Evolutionary conservation across 2,888 invertebrate genomes (phyloP).

Genomic region (Xanthia togata): DNA sequence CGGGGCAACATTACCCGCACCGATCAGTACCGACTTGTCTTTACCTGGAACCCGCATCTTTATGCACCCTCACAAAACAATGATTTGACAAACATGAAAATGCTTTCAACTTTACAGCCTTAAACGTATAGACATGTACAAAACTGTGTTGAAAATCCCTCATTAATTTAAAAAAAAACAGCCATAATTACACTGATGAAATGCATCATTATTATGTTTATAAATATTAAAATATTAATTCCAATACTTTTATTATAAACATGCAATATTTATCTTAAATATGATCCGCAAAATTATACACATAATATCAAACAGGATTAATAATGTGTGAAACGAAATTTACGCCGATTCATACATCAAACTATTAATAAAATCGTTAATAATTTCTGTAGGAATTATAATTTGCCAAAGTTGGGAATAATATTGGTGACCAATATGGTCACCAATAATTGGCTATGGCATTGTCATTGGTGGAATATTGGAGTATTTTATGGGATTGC

Average conservation of each 20-base stretch:
- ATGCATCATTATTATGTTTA: neutral
- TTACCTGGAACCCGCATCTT: too few relatives aligned
- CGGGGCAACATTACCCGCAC: too few relatives aligned
- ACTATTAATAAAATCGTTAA: slow-evolving; percentile 4
- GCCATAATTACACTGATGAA: neutral
- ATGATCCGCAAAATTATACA: neutral
- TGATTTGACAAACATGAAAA: neutral
- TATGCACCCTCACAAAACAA: neutral
- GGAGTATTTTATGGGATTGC: neutral
- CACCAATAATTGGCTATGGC: neutral
- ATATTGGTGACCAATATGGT: neutral
- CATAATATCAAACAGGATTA: slow-evolving; percentile 23
- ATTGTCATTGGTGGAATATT: neutral
- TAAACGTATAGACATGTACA: neutral
- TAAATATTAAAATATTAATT: slow-evolving; percentile 3
- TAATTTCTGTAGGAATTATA: neutral
- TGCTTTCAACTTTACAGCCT: neutral
- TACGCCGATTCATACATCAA: neutral
- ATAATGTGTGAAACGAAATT: slow-evolving; percentile 8
- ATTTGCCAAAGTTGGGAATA: neutral
- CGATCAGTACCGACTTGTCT: too few relatives aligned
- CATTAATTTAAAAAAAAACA: neutral
- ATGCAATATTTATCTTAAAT: slow-evolving; percentile 18
- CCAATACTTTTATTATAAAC: slow-evolving; percentile 11
- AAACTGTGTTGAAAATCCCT: neutral